Base-by-base conservation (phyloP, 2,888 invertebrate genomes). In the Stratiomys singularior region DNA sequence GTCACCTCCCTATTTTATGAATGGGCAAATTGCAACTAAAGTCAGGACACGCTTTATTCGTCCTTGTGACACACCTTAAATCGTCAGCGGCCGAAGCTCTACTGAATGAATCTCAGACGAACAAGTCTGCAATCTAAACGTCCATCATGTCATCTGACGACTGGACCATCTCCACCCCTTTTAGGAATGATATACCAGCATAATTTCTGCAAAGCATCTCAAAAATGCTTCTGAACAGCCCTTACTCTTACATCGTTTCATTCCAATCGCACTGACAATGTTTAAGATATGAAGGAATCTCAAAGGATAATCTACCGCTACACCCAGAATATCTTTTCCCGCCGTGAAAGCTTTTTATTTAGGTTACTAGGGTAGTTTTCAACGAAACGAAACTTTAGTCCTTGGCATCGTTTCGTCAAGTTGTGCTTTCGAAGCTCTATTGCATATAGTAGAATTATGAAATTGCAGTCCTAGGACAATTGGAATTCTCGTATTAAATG, bases 21-120 rank as follows among this genome's bases (percentile, higher is more conserved):
- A 69, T 69, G 69, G 69, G 21, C 69, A 44, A 46, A 47, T 18
- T 47, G 23, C 46, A 47, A 23, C 60, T 44, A 60, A 30, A 74
- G 74, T 74, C 21, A 30, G 37, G 23, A 21, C 58, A 44, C 58
- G 58, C 60, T 37, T 30, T 15, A 25, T 28, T 74, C 28, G 47
- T 76, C 64, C 64, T 76, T 63, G 76, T 47, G 81, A 81, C 83
- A 83, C 85, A 84, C 85, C 82, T 84, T 82, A 82, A 83, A 81
- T 82, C 82, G 82, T 82, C 81, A 82, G 84, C 84, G 84, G 85
- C 83, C 84, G 82, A 85, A 83, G 83, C 85, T 85, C 84, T 84
- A 86, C 86, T 86, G 83, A 83, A 78, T 79, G 77, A 79, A 80
- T 67, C 30, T 27, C 21, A 76, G 60, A 60, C 58, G 69, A 72